A percentile compares a stretch with the other conserved stretches of the same genome.
phyloP scores from a whole-genome alignment of 1,140 invertebrate genomes.

The Drosophila lacteicornis region DNA sequence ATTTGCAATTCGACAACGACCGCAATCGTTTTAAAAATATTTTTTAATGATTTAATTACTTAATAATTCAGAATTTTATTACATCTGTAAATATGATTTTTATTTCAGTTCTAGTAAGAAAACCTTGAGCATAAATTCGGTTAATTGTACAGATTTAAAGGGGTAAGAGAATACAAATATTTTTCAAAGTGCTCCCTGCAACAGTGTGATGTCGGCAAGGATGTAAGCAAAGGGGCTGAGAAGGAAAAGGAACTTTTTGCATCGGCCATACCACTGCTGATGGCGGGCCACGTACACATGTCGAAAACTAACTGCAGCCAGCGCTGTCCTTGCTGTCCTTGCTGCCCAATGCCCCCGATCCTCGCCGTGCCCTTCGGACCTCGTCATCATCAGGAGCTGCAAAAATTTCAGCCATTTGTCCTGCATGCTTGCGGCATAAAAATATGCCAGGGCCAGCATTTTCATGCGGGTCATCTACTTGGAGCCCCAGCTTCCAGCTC shows the following conservation, averaged over 20 bases:
- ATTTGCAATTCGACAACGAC: no score
- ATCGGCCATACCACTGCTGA: slow-evolving; percentile 49
- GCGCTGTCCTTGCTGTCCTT: slow-evolving; percentile 24
- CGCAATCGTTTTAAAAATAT: no score
- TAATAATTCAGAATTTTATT: no score
- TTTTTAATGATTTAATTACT: no score
- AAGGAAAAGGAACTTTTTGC: slow-evolving; percentile 34
- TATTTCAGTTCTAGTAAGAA: no score
- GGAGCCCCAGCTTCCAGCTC: slow-evolving; percentile 18
- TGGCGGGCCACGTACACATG: slow-evolving; percentile 77
- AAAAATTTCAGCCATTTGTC: slow-evolving; percentile 84
- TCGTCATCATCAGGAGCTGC: slow-evolving; percentile 78
- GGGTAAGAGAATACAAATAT: not conserved
- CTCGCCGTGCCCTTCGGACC: slow-evolving; percentile 28
- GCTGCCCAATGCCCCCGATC: slow-evolving; percentile 7
- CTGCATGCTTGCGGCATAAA: slow-evolving; percentile 83
- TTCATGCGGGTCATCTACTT: slow-evolving; percentile 81
- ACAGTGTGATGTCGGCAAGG: slow-evolving; percentile 9
- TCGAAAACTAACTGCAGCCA: slow-evolving; percentile 77
- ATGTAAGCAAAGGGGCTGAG: slow-evolving; percentile 16
- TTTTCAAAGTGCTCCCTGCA: slow-evolving; percentile 6
- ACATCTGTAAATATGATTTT: no score
- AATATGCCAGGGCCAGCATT: slow-evolving; percentile 83
- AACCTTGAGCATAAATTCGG: no score
- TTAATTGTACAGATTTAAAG: no score